A percentile compares a stretch with the other conserved stretches of the same genome.
These are phyloP conservation scores for Tupaia tana DNA, from an alignment of 2,113 vertebrate species.

Conservation along the genomic window DNA sequence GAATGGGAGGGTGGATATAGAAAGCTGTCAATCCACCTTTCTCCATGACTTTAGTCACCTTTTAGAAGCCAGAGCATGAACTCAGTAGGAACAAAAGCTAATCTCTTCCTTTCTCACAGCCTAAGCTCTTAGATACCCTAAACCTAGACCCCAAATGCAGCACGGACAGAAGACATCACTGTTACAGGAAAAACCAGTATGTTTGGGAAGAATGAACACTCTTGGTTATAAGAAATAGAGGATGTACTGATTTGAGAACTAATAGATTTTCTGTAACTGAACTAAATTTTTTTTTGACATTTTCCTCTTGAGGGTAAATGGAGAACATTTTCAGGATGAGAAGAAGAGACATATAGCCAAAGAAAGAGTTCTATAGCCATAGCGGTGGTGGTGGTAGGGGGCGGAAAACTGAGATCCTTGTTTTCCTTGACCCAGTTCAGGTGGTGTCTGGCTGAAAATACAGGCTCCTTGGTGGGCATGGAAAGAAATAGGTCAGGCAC, in stretches of 20 bases:
- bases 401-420: neutral
- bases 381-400: neutral
- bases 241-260: neutral
- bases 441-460: neutral
- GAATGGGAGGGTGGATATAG: neutral
- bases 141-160: neutral
- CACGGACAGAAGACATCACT: neutral
- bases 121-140: neutral
- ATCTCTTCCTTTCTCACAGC: neutral
- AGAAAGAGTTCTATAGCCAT: neutral
- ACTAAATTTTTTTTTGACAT: neutral
- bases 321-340: neutral
- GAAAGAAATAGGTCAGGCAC: neutral
- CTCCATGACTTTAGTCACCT: neutral
- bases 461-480: no score
- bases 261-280: neutral
- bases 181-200: neutral
- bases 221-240: neutral
- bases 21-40: neutral
- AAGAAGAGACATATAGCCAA: neutral
- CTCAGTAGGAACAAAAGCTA: neutral
- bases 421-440: neutral
- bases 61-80: neutral
- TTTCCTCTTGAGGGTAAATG: neutral
- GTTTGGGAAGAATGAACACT: neutral